Evolutionary conservation across 2,797 vertebrate species (phyloP), one percentile per base, ranked within the genome.

Genomic region (Sebastes alutus): DNA sequence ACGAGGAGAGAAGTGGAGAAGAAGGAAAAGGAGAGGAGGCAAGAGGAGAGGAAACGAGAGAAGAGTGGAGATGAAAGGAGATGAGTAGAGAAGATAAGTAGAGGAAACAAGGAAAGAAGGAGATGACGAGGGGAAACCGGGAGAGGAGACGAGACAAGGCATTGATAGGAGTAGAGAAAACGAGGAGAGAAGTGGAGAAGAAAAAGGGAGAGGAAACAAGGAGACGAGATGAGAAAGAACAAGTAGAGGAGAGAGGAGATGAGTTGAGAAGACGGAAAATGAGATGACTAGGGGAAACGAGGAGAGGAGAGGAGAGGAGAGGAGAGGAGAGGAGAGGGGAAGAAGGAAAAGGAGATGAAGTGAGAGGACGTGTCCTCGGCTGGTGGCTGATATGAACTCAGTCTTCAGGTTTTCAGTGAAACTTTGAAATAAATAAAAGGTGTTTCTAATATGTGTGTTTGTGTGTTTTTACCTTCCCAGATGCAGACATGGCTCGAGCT

Each of bases 401-500:
- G 9, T 46, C 23, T 20, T 55, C 30, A 54, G 35, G 27, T n/a
- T 14, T 46, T 25, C 42, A 46, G 42, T 46, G 42, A 46, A 46
- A 18, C 42, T 46, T 46, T 46, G 16, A 46, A 46, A 46, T 46
- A 46, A 46, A 46, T 46, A 46, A 46, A 46, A 46, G 14, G 14
- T 46, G 14, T 46, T 7, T 46, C 14, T 42, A 42, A 42, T 42
- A 25, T 27, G 62, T 61, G 62, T 61, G 38, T 69, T 29, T 66
- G 64, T 27, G 27, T 35, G 63, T 16, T n/a, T 9, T 75, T 93
- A 96, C 96, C 95, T 96, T 96, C 72, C 94, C 92, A 18, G 95
- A 96, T 0, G 94, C 90, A 6, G 96, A 96, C 92, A 96, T 93
- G 72, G 96, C 93, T 4, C 96, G 81, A 20, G 81, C 84, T 75